Conservation (phyloP, 2,888 invertebrate genomes). For the Lepidochrysops patricia region DNA sequence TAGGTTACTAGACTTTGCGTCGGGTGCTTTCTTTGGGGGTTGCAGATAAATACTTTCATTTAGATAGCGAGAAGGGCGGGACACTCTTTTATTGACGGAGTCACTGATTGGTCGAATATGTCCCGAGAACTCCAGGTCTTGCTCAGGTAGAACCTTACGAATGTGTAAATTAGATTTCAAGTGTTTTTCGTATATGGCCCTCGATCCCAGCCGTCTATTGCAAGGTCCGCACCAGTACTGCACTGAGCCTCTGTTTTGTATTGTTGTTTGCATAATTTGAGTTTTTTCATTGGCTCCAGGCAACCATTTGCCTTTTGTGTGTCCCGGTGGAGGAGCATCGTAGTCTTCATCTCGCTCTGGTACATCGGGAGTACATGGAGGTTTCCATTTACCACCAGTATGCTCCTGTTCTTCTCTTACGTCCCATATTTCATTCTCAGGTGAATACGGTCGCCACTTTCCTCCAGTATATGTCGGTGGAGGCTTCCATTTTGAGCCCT, state of each 20-base stretch:
- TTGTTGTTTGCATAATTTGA: conserved; percentile 70
- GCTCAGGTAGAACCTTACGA: conserved; percentile 78
- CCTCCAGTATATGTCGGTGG: conserved; percentile 65
- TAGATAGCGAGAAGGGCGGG: conserved; percentile 49
- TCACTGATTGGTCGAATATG: conserved; percentile 48
- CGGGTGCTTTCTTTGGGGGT: conserved; percentile 34
- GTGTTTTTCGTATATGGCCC: conserved; percentile 84
- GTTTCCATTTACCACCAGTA: conserved; percentile 29
- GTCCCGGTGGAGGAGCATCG: conserved; percentile 78
- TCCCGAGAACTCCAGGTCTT: conserved; percentile 78
- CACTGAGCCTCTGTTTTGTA: conserved; percentile 66
- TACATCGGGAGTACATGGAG: conserved; percentile 26
- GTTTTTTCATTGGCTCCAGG: conserved; percentile 76
- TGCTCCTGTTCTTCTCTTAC: conserved; percentile 61
- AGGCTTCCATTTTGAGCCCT: conserved; percentile 86
- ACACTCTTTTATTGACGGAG: conserved; percentile 41
- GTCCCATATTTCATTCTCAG: conserved; percentile 75
- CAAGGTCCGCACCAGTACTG: conserved; percentile 89
- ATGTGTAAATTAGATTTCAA: conserved; percentile 82
- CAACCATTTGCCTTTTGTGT: conserved; percentile 88
- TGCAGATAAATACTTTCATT: conserved; percentile 45
- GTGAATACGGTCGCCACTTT: conserved; percentile 62
- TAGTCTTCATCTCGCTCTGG: conserved; percentile 66
- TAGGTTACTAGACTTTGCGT: conserved; percentile 19
- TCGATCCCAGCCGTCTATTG: conserved; percentile 82